Base-by-base conservation (phyloP, 2,888 invertebrate genomes). In the Carcina quercana region DNA sequence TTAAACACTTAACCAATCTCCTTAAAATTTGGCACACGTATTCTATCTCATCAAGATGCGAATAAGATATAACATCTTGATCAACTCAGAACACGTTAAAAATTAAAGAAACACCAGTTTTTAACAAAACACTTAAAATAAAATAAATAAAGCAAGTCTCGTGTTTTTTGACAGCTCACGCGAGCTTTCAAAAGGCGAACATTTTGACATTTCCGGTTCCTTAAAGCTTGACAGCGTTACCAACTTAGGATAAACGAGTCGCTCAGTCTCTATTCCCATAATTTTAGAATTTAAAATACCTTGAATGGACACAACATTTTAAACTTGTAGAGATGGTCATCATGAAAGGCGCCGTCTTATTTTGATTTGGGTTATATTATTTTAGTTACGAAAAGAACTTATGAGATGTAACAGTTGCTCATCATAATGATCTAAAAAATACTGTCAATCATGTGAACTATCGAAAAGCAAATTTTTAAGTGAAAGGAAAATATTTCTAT, bases 141-240 rank as follows among this genome's bases (percentile, higher is more conserved):
- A 22, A 22, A 22, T 10, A 17, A 4, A 17, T 17, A 25, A 14
- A 13, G 12, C 17, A 12, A 17, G 11, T 7, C 12, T 28, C 15
- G 15, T 26, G 15, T n/a, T 20, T 47, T 45, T 42, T 43, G 45
- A 49, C 45, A 22, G 58, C 65, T 59, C 72, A 72, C 68, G 72
- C 69, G 50, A 72, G 55, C 61, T 54, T 61, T 60, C 53, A 53
- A 65, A 24, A 65, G 62, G 36, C 59, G 53, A 66, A 61, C 66
- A 53, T 68, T 63, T 60, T 72, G 72, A 71, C 68, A 47, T 72
- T 71, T 73, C 73, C 72, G 72, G 65, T 67, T 64, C 59, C 63
- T 65, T 60, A 66, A 58, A 63, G 61, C 55, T 51, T 57, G 60
- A 69, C 65, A 48, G 60, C n/a, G n/a, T n/a, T n/a, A n/a, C n/a